These are phyloP conservation scores for Chrysocyon brachyurus DNA, from an alignment of 2,797 vertebrate genomes.

Conservation along the genomic window DNA sequence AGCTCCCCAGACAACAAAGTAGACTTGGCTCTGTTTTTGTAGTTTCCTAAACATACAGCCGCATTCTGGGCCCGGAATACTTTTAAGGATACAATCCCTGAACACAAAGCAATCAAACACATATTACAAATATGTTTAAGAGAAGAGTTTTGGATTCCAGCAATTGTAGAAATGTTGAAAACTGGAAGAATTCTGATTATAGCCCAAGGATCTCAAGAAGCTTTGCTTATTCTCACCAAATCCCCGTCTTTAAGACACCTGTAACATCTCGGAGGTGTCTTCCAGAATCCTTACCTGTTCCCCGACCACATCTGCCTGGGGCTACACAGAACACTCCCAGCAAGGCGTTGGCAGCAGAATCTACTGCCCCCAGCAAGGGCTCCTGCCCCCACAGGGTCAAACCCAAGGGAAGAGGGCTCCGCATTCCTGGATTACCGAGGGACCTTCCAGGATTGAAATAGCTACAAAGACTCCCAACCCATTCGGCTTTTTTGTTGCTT, in stretches of 20 bases:
- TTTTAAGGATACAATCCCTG: background rate
- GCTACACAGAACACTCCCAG: background rate
- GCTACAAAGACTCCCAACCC: background rate
- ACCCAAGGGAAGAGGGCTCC: background rate
- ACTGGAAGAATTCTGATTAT: background rate
- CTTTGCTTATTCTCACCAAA: background rate
- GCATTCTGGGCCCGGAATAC: constrained; percentile 7
- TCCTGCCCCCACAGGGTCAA: background rate
- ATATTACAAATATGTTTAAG: background rate
- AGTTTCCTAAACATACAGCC: constrained; percentile 36
- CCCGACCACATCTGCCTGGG: background rate
- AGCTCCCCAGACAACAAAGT: background rate
- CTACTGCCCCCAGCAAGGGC: background rate
- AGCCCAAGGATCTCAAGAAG: background rate
- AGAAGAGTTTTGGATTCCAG: background rate
- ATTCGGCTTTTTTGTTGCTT: background rate
- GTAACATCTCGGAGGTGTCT: background rate
- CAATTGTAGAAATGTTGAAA: background rate
- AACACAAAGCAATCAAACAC: background rate
- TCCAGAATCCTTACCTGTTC: background rate
- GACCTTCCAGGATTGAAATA: background rate
- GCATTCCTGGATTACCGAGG: background rate
- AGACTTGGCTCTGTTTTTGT: background rate
- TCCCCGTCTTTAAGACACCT: background rate
- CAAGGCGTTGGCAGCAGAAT: background rate